Conservation (phyloP, 2,888 invertebrate species). For the Buathra laborator region DNA sequence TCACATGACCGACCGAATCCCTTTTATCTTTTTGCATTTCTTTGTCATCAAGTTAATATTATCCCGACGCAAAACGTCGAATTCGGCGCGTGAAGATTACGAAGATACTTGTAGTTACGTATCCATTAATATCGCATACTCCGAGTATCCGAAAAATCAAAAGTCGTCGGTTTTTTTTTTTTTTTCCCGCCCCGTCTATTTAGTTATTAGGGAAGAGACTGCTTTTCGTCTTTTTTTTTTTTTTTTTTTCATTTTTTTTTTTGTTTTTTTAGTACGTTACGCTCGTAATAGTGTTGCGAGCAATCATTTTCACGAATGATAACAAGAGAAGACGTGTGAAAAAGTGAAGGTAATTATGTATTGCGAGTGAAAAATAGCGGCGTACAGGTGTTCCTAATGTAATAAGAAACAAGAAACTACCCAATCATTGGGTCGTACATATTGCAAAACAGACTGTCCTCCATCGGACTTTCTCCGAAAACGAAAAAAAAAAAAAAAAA, state of each 20-base stretch:
- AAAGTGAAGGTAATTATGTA: constrained; percentile 20
- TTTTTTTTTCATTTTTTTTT: constrained; percentile 19
- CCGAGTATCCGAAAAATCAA: constrained; percentile 48
- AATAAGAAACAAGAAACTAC: constrained; percentile 52
- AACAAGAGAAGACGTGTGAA: constrained; percentile 4
- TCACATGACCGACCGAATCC: constrained; percentile 41
- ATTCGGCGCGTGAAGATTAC: constrained; percentile 1
- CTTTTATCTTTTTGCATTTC: not conserved
- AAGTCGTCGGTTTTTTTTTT: constrained; percentile 58
- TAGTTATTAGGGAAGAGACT: not conserved
- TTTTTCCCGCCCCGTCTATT: constrained; percentile 44
- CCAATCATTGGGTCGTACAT: constrained; percentile 63
- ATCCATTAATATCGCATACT: constrained; percentile 34
- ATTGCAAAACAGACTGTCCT: constrained; percentile 47
- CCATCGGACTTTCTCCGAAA: constrained; percentile 37
- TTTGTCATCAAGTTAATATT: not conserved
- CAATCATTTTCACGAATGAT: constrained; percentile 27
- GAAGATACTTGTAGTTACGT: constrained; percentile 16
- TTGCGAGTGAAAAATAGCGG: constrained; percentile 27
- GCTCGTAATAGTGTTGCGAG: constrained; percentile 36
- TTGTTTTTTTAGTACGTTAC: not conserved
- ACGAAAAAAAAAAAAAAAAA: constrained; percentile 23
- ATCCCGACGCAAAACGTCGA: not conserved
- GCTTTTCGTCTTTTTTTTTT: constrained; percentile 21
- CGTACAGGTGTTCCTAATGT: constrained; percentile 49